phyloP scores from a whole-genome alignment of 2,113 vertebrate genomes.

The Pandion haliaetus region DNA sequence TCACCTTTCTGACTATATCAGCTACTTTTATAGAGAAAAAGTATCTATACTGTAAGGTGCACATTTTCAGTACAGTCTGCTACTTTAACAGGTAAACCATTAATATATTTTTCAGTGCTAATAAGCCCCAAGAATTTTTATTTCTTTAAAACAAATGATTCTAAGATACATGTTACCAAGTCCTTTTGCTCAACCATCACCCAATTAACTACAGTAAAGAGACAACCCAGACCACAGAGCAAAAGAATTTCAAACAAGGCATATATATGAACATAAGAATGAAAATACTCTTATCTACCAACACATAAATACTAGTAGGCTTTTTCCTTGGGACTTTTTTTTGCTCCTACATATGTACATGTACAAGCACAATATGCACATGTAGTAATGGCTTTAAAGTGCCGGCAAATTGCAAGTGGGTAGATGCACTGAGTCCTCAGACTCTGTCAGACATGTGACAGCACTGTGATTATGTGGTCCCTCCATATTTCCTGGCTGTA shows the following conservation, averaged over 20 bases:
- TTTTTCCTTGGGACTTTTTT: neutral
- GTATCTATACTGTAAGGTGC: slow-evolving; percentile 17
- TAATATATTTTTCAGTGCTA: slow-evolving; percentile 33
- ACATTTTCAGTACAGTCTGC: slow-evolving; percentile 41
- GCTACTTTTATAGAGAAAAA: slow-evolving; percentile 68
- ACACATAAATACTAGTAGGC: neutral
- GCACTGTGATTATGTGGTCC: slow-evolving; percentile 6
- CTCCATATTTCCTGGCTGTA: neutral
- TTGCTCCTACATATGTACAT: neutral
- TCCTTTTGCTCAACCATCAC: neutral
- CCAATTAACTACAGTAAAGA: slow-evolving; percentile 2
- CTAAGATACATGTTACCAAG: neutral
- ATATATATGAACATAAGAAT: neutral
- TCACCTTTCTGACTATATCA: slow-evolving; percentile 82
- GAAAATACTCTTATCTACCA: neutral
- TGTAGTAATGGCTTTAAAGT: neutral
- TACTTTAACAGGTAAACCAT: slow-evolving; percentile 43
- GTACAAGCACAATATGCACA: neutral
- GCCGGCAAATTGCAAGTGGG: neutral
- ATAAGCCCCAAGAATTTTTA: slow-evolving; percentile 11
- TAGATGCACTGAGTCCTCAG: neutral
- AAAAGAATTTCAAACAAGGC: neutral
- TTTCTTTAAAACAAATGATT: neutral
- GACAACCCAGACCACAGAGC: neutral
- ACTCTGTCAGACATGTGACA: neutral